Base-by-base conservation (phyloP, 2,888 invertebrate species). In the Chaitophorus viminalis region DNA sequence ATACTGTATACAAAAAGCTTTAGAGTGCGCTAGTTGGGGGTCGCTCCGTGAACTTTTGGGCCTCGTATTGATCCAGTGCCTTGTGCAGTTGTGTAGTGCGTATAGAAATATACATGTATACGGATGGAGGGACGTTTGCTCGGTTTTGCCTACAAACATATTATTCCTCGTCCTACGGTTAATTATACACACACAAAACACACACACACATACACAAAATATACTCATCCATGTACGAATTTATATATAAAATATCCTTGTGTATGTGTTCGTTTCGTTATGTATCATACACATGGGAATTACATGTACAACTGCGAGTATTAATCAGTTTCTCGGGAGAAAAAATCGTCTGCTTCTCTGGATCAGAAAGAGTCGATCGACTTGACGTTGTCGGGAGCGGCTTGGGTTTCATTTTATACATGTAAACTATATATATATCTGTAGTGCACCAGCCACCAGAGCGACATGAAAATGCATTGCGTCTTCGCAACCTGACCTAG, bases 61-160 rank as follows among this genome's bases (percentile, higher is more conserved):
- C 87, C 87, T 87, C 87, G 87, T 87, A 87, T 87, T 87, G 87
- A 87, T 87, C 87, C 87, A n/a, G 81, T 87, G 81, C 81, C 87
- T 81, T 9, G 72, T 60, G 60, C 11, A 46, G 46, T 74, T 65
- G 79, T 75, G 65, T 60, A 25, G 76, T 52, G 76, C 46, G 29
- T 72, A 31, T 60, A 11, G 29, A 8, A 25, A 52, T 82, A 70
- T 82, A 29, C 36, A 60, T 74, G 54, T n/a, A 65, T 25, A 54
- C 8, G 31, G 29, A 25, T 29, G 79, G 79, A 60, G 77, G 78
- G 52, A 85, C 68, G 79, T 87, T 87, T 81, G 87, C 87, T 79
- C 46, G 79, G 87, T 79, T 87, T 87, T 87, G 87, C 79, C 87
- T 81, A 87, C 87, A 81, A 87, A 87, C 79, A 81, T 75, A 75